Evolutionary conservation across 2,888 invertebrate species (phyloP), one percentile per base, ranked within the genome.

Genomic region (Thereva unica): DNA sequence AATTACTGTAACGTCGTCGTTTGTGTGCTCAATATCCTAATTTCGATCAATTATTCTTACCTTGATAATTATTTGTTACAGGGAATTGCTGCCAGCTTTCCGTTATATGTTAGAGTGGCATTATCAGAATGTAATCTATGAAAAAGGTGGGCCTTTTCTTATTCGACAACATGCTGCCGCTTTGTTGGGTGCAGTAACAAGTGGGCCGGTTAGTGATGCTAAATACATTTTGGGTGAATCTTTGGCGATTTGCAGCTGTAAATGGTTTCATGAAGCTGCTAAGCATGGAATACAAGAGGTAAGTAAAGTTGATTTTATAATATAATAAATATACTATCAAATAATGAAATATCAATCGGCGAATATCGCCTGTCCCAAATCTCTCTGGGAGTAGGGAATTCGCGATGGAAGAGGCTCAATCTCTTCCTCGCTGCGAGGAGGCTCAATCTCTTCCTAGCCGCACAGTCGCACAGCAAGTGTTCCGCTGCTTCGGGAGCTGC

Each of bases 91-190:
- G 65, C 74, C 78, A 68, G 78, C 80, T 40, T 73, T 81, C 52
- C 77, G 78, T 49, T 79, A 78, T 69, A 74, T 79, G 73, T 72
- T 81, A 50, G 77, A 80, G 71, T 81, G 80, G 79, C 80, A 80
- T 69, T 78, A 75, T 73, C 76, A 80, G 73, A 76, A 79, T 74
- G 74, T 77, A 56, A 72, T 75, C 67, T 78, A 77, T 67, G 76
- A 78, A 64, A 71, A 76, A 71, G 79, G 78, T 72, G 78, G 77
- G 49, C 74, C 79, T 41, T 75, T 74, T 67, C 71, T 81, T 44
- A 75, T 81, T 59, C 74, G 79, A 10, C 81, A 80, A 69, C 81
- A 81, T 76, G 80, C 80, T 72, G 73, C 80, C 44, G 78, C 80
- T 5, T 55, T 81, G 45, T 64, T 81, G 8, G 73, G 74, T 23